These are phyloP conservation scores for Sphaeridia pumilis DNA, from an alignment of 2,888 invertebrate species.

Conservation along the genomic window DNA sequence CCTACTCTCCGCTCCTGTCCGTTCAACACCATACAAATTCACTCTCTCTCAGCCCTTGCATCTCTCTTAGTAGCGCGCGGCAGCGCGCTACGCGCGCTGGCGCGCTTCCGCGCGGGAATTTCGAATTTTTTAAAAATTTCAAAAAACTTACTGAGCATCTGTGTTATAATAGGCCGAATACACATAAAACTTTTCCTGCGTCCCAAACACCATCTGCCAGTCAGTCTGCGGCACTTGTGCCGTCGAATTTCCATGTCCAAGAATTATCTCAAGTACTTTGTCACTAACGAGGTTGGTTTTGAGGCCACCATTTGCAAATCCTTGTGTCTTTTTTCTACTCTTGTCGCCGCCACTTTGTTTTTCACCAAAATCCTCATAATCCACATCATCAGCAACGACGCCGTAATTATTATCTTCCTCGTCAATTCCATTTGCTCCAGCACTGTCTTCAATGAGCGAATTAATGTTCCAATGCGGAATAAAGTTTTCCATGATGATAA, in stretches of 20 bases:
- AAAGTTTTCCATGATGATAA: slow-evolving; percentile 74
- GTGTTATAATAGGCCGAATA: slow-evolving; percentile 78
- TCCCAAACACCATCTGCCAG: slow-evolving; percentile 40
- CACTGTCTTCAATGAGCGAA: slow-evolving; percentile 23
- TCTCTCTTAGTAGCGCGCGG: too few relatives aligned
- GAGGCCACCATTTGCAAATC: too few relatives aligned
- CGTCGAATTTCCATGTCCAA: background rate
- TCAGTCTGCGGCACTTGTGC: slow-evolving; percentile 14
- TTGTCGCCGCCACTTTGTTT: slow-evolving; percentile 11
- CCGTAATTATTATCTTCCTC: slow-evolving; percentile 25
- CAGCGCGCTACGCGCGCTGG: too few relatives aligned
- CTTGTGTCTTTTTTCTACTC: background rate
- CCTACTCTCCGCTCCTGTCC: too few relatives aligned
- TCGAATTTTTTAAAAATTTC: slow-evolving; percentile 4
- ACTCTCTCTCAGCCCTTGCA: too few relatives aligned
- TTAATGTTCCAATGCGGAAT: slow-evolving; percentile 46
- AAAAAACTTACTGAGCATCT: slow-evolving; percentile 28
- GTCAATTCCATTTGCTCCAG: slow-evolving; percentile 13
- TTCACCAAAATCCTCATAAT: slow-evolving; percentile 29
- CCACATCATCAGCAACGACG: slow-evolving; percentile 30
- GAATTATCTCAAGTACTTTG: background rate
- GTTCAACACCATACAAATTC: too few relatives aligned
- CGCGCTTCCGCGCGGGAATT: too few relatives aligned
- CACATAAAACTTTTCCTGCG: slow-evolving; percentile 62
- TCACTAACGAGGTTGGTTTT: background rate